Evolutionary conservation across 2,113 vertebrate species (phyloP), one percentile per base, ranked within the genome.

Genomic region (Pongo pygmaeus): DNA sequence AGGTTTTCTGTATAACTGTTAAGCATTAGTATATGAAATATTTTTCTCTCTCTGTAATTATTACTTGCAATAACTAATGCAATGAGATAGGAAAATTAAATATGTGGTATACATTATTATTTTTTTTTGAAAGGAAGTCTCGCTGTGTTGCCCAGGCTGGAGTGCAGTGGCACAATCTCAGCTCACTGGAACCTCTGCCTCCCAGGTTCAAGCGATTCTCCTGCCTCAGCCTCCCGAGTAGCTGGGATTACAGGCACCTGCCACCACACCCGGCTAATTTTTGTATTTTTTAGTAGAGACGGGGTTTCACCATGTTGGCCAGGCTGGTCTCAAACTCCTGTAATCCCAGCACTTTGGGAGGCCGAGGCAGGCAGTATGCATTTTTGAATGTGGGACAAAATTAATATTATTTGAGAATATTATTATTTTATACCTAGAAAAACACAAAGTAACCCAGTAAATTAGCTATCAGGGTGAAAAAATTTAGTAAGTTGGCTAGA

Each of bases 341-440:
- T 55, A 55, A 55, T 55, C 52, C 52, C 52, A 20, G 52, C 52
- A 55, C 52, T 55, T 55, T 55, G 52, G 52, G 52, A 55, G 52
- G 52, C 18, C 18, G 52, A 55, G 52, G 52, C 18, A 6, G 52
- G 52, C 6, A 48, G 0, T 35, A 77, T 74, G 35, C 46, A 86
- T 79, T 96, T 90, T 83, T 78, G 27, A 97, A 88, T 55, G 27
- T 91, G 22, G 80, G 25, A 80, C 18, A 61, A 91, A 85, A 52
- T 75, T 59, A 67, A 91, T 83, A 80, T 57, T 64, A 59, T 93
- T 83, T 97, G 25, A 69, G 77, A 13, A 79, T 59, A 38, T 40
- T 90, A 75, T 80, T 48, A 78, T 61, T 95, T 7, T 91, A 55
- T 79, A 85, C 50, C 38, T 81, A 55, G 27, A 9, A 89, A 89